These are phyloP conservation scores for Anguilla obscura DNA, from an alignment of 2,797 vertebrate genomes.

Conservation along the genomic window DNA sequence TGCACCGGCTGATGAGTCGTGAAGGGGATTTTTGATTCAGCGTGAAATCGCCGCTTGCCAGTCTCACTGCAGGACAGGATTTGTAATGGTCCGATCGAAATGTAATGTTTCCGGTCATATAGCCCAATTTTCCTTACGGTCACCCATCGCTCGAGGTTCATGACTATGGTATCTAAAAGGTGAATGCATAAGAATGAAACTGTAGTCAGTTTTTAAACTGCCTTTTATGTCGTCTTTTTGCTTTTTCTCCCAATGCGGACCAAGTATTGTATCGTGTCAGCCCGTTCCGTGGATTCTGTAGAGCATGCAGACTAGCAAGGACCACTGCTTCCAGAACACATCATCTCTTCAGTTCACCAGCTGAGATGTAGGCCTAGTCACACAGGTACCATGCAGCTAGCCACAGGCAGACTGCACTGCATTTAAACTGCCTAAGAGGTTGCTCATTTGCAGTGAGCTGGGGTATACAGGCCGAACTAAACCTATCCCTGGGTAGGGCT, in stretches of 20 bases:
- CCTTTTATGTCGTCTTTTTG: neutral
- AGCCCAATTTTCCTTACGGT: neutral
- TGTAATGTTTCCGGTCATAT: neutral
- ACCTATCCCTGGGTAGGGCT: neutral
- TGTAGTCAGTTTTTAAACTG: neutral
- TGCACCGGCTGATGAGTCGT: neutral
- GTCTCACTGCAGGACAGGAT: neutral
- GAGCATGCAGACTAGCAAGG: neutral
- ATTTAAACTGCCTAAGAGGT: neutral
- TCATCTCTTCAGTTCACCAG: neutral
- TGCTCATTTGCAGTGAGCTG: neutral
- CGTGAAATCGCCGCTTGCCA: neutral
- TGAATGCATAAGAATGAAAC: neutral
- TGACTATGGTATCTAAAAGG: neutral
- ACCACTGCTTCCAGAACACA: neutral
- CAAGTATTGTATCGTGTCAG: neutral
- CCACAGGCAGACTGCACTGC: neutral
- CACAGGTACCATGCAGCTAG: neutral
- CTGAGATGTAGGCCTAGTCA: neutral
- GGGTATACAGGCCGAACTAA: neutral
- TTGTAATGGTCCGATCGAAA: neutral
- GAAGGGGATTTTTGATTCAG: conserved; percentile 1
- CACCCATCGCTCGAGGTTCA: neutral
- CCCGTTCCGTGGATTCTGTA: neutral
- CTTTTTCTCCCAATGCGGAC: neutral